Percentiles rank a stretch among this genome's conserved stretches.
Evolutionary conservation across 1,140 invertebrate genomes (phyloP).

Genomic region (Diabrotica virgifera): DNA sequence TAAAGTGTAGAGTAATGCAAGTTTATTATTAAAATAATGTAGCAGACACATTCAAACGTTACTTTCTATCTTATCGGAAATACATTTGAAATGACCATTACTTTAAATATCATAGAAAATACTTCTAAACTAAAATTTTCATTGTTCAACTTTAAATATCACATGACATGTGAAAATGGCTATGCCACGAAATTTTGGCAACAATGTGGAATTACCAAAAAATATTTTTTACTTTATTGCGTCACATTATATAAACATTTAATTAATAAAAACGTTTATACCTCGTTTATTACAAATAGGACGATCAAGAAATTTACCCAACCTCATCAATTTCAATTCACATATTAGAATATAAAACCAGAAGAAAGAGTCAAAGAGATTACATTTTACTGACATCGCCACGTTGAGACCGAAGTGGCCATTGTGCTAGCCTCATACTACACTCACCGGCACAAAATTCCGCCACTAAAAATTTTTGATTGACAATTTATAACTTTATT

Average conservation of each 20-base stretch:
- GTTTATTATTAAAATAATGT: slow-evolving; percentile 1
- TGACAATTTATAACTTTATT: too few relatives aligned
- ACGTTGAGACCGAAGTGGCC: too few relatives aligned
- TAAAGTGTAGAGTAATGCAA: neutral
- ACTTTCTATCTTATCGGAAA: neutral
- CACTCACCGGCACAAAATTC: too few relatives aligned
- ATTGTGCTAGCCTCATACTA: too few relatives aligned
- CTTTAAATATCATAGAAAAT: slow-evolving; percentile 1
- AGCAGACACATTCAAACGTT: neutral
- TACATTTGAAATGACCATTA: slow-evolving; percentile 1
- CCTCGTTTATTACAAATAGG: too few relatives aligned
- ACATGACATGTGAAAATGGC: slow-evolving; percentile 7
- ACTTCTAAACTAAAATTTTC: slow-evolving; percentile 1
- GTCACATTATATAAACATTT: slow-evolving; percentile 1
- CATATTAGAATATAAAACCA: too few relatives aligned
- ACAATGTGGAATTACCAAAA: slow-evolving; percentile 6
- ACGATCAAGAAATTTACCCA: too few relatives aligned
- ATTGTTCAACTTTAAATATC: slow-evolving; percentile 7
- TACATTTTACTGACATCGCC: too few relatives aligned
- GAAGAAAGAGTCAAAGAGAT: too few relatives aligned
- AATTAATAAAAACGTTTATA: too few relatives aligned
- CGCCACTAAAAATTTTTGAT: too few relatives aligned
- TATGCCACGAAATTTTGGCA: slow-evolving; percentile 8
- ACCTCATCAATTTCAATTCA: too few relatives aligned
- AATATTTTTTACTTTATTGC: slow-evolving; percentile 10